phyloP scores from a whole-genome alignment of 2,113 vertebrate species.

The Dasypus novemcinctus region DNA sequence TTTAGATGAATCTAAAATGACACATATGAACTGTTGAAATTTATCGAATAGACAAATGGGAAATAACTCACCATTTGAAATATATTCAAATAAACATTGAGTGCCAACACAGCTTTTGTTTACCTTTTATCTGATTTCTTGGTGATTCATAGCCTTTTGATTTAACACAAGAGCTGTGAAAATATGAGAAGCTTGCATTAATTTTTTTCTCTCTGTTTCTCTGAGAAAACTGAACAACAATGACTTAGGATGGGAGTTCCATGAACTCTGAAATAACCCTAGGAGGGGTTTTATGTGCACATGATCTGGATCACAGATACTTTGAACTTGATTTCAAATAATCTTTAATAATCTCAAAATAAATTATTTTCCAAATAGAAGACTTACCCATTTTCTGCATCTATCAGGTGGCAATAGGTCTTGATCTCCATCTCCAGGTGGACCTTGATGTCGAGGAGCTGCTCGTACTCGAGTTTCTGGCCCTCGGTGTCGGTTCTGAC shows the following conservation, averaged over 20 bases:
- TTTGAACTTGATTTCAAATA: neutral
- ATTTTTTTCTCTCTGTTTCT: neutral
- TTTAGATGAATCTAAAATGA: constrained; percentile 66
- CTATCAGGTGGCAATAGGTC: constrained; percentile 78
- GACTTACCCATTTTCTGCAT: constrained; percentile 71
- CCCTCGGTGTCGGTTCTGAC: constrained; percentile 72
- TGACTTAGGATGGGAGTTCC: neutral
- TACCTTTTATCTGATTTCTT: constrained; percentile 70
- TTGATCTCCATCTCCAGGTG: constrained; percentile 80
- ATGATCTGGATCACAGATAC: neutral
- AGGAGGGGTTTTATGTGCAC: neutral
- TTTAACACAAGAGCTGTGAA: constrained; percentile 64
- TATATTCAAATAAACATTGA: neutral
- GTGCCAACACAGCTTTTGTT: neutral
- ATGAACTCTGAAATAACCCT: neutral
- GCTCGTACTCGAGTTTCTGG: constrained; percentile 74
- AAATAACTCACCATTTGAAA: constrained; percentile 12
- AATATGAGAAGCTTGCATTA: neutral
- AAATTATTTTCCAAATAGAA: neutral
- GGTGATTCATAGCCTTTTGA: constrained; percentile 62
- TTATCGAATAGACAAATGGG: neutral
- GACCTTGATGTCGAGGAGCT: constrained; percentile 75
- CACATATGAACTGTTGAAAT: neutral
- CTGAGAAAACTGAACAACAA: neutral
- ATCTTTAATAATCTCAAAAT: neutral